Evolutionary conservation across 2,888 invertebrate genomes (phyloP).

Genomic region (Carpatolechia fugitivella): DNA sequence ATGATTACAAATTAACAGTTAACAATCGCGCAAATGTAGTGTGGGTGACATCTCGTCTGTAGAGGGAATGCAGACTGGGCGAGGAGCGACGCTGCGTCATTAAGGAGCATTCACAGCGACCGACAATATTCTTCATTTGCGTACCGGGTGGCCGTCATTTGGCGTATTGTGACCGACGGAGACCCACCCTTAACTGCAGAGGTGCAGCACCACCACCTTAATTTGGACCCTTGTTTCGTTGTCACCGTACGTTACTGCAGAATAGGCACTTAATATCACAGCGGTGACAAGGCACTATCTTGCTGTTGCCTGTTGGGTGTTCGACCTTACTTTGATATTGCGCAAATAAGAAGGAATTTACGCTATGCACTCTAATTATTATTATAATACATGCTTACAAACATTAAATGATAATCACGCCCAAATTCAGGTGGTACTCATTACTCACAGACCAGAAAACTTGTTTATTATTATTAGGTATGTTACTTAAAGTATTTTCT

Average conservation of each 20-base stretch:
- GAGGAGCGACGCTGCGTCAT: constrained; percentile 47
- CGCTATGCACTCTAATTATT: not conserved
- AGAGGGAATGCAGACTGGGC: not conserved
- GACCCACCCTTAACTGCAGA: constrained; percentile 57
- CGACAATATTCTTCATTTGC: constrained; percentile 80
- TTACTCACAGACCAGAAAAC: no score
- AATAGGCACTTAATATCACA: constrained; percentile 6
- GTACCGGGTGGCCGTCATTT: constrained; percentile 71
- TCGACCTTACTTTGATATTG: constrained; percentile 4
- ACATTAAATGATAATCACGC: no score
- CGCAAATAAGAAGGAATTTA: no score
- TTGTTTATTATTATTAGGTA: no score
- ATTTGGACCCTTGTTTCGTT: constrained; percentile 71
- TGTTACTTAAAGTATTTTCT: no score
- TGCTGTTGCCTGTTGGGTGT: not conserved
- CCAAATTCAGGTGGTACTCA: no score
- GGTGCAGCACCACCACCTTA: constrained; percentile 64
- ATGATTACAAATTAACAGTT: constrained; percentile 51
- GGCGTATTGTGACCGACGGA: constrained; percentile 65
- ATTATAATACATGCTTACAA: no score
- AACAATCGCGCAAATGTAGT: constrained; percentile 66
- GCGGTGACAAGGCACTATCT: not conserved
- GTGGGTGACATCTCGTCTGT: constrained; percentile 52
- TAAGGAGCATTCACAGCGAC: constrained; percentile 74
- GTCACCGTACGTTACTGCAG: constrained; percentile 13